Conservation (phyloP, 2,113 vertebrate species). For the Ammospiza nelsoni region DNA sequence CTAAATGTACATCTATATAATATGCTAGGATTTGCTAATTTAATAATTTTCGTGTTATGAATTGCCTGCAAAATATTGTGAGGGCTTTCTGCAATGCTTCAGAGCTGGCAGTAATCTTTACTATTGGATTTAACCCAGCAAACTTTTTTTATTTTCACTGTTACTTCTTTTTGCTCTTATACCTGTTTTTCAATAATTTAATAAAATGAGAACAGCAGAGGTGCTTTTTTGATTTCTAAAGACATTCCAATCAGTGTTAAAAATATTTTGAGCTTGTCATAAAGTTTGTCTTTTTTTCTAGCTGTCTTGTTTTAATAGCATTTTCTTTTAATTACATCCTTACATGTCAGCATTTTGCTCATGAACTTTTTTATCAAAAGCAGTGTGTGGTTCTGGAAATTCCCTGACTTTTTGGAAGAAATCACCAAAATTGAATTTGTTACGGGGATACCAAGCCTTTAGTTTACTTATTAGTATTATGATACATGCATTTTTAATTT, state of each 20-base stretch:
- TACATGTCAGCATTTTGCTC: not conserved
- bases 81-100: not conserved
- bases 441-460: not conserved
- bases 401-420: not conserved
- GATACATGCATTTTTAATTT: not conserved
- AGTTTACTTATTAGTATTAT: not conserved
- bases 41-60: not conserved
- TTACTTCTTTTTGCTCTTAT: not conserved
- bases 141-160: not conserved
- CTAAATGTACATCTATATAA: not conserved
- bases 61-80: not conserved
- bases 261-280: not conserved
- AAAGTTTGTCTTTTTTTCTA: not conserved
- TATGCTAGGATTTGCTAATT: not conserved
- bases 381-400: not conserved
- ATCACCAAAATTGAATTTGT: not conserved
- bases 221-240: not conserved
- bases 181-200: not conserved
- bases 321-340: not conserved
- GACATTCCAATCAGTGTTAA: not conserved
- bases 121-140: not conserved
- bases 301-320: not conserved
- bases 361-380: not conserved
- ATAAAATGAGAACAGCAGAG: not conserved
- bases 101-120: not conserved